Percentiles rank a stretch among this genome's conserved stretches.
These are phyloP conservation scores for Sebastes jordani DNA, from an alignment of 2,797 vertebrate genomes.

Conservation along the genomic window DNA sequence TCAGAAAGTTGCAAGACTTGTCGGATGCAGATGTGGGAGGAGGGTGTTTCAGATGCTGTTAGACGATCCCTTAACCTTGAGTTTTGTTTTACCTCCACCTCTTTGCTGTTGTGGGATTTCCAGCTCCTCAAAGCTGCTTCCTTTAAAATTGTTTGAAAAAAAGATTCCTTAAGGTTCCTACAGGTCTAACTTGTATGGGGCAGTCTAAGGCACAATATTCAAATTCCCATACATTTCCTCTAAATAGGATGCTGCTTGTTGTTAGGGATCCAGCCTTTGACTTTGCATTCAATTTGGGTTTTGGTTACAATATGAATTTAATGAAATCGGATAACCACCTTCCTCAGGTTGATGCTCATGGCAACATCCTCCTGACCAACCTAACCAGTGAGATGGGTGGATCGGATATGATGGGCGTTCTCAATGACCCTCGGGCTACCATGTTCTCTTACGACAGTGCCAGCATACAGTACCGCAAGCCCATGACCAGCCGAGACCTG, in stretches of 20 bases:
- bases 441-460: conserved; percentile 88
- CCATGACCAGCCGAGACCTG: conserved; percentile 86
- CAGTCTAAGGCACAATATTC: neutral
- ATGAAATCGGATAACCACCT: neutral
- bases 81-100: neutral
- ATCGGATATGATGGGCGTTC: conserved; percentile 81
- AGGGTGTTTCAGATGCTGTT: neutral
- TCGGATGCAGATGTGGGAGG: neutral
- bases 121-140: neutral
- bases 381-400: conserved; percentile 86
- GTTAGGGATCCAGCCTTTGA: neutral
- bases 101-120: neutral
- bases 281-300: neutral
- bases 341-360: conserved; percentile 88
- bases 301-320: neutral
- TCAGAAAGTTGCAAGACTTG: neutral
- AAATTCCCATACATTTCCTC: neutral
- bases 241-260: neutral
- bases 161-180: neutral
- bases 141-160: neutral
- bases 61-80: neutral
- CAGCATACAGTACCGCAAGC: conserved; percentile 91
- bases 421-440: conserved; percentile 83
- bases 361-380: conserved; percentile 90
- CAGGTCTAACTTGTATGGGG: neutral